These are phyloP conservation scores for Lasioglossum pauxillum DNA, from an alignment of 2,888 invertebrate species.

Conservation along the genomic window DNA sequence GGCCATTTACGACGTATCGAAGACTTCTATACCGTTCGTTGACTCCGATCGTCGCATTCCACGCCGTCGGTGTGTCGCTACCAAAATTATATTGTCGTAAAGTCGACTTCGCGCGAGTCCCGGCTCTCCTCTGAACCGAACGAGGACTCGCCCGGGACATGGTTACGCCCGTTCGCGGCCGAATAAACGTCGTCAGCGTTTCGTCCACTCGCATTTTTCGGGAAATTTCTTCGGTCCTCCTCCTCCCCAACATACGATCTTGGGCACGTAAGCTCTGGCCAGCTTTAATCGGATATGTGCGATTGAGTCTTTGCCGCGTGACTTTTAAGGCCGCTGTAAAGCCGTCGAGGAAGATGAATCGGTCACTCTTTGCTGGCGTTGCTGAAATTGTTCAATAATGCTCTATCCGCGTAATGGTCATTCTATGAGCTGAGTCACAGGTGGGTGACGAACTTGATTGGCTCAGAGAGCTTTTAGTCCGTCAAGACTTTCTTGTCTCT, in stretches of 20 bases:
- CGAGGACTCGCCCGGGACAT: conserved; percentile 33
- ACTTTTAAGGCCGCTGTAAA: conserved; percentile 10
- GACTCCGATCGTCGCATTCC: conserved; percentile 74
- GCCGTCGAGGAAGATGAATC: not conserved
- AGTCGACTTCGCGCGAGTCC: conserved; percentile 59
- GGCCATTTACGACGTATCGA: conserved; percentile 74
- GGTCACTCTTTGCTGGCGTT: not conserved
- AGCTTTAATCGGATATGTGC: conserved; percentile 21
- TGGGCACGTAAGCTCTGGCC: not conserved
- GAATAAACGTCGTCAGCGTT: conserved; percentile 29
- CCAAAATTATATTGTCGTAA: conserved; percentile 74
- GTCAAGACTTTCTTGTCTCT: not conserved
- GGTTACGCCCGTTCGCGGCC: conserved; percentile 24
- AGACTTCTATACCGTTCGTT: conserved; percentile 75
- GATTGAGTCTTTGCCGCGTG: conserved; percentile 8
- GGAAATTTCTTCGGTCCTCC: not conserved
- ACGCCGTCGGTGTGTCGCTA: conserved; percentile 66
- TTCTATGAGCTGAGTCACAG: not conserved
- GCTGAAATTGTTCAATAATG: not conserved
- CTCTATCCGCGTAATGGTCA: not conserved
- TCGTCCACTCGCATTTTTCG: conserved; percentile 13
- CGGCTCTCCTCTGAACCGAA: conserved; percentile 30
- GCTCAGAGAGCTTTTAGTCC: not conserved
- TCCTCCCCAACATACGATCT: not conserved
- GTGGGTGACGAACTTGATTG: not conserved